Evolutionary conservation across 2,113 vertebrate species (phyloP), one percentile per base, ranked within the genome.

Genomic region (Talpa occidentalis): DNA sequence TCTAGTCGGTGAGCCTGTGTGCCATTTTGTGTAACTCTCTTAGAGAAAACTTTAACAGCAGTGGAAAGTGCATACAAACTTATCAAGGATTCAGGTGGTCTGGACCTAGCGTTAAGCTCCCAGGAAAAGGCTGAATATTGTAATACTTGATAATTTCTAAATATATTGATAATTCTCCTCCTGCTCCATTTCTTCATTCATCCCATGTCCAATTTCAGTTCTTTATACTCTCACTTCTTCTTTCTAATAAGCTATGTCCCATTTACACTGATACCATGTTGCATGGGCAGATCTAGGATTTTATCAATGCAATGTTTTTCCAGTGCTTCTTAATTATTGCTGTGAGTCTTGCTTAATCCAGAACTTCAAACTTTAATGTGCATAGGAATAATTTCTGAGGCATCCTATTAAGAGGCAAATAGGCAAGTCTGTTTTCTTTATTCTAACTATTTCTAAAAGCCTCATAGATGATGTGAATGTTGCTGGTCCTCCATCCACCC

Each of bases 391-490:
- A 22, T 83, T 47, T 24, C 22, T 12, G 35, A 32, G 37, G 1
- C 4, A 17, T 40, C 10, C 4, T 86, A 1, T 66, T 80, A 52
- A 66, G 47, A 90, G 22, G 21, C 21, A 12, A 37, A 10, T 2
- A 44, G 49, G 28, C 2, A 40, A 6, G 22, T 47, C 12, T 3
- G 5, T 5, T 37, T 11, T 56, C 21, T 56, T 56, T 56, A 22
- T 7, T 0, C 6, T 30, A 24, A 21, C 19, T 80, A 35, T 14
- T 10, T 73, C 4, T 59, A 28, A 74, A 2, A 30, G 26, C 10
- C 7, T 60, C 52, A 3, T 10, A 30, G 9, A 40, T 6, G 1
- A 42, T 60, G 1, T 6, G 11, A 22, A 0, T 21, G 2, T 37
- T 77, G 4, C 26, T 30, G 17, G 14, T 70, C 30, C 11, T 21